Percentiles rank a stretch among this genome's conserved stretches.
These are phyloP conservation scores for Chelonoidis abingdonii DNA, from an alignment of 2,113 vertebrate species.

Conservation along the genomic window DNA sequence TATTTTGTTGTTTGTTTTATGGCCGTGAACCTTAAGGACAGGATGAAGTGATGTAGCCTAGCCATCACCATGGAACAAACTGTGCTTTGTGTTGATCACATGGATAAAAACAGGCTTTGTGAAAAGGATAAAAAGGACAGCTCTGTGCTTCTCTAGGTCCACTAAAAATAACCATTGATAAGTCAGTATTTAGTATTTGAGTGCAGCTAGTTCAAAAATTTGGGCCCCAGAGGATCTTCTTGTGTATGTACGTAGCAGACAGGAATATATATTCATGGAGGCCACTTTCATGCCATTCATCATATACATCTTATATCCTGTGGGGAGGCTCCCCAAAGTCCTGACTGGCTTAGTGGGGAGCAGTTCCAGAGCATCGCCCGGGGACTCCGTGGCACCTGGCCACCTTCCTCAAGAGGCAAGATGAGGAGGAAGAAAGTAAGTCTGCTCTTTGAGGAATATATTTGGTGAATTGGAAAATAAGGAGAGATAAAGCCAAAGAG, in stretches of 20 bases:
- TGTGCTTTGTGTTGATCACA: neutral
- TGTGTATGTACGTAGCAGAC: neutral
- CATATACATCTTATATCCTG: neutral
- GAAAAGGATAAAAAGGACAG: neutral
- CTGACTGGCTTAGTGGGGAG: too few relatives aligned
- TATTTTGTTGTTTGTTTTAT: neutral
- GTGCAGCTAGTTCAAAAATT: neutral
- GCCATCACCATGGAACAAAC: neutral
- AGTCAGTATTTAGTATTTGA: conserved; percentile 13
- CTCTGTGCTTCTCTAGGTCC: conserved; percentile 34
- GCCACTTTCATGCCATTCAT: neutral
- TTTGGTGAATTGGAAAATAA: neutral
- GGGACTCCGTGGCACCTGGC: neutral
- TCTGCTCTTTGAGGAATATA: fast-evolving
- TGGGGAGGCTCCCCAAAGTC: too few relatives aligned
- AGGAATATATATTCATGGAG: neutral
- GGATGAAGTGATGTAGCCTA: conserved; percentile 8
- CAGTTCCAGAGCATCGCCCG: too few relatives aligned
- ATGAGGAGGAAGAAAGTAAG: fast-evolving
- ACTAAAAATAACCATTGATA: conserved; percentile 28
- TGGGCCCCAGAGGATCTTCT: neutral
- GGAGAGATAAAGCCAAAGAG: neutral
- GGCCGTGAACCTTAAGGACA: conserved; percentile 37
- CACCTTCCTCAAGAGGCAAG: neutral
- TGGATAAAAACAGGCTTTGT: conserved; percentile 38